Base-by-base conservation (phyloP, 2,113 vertebrate species). In the Phyllostomus hastatus region DNA sequence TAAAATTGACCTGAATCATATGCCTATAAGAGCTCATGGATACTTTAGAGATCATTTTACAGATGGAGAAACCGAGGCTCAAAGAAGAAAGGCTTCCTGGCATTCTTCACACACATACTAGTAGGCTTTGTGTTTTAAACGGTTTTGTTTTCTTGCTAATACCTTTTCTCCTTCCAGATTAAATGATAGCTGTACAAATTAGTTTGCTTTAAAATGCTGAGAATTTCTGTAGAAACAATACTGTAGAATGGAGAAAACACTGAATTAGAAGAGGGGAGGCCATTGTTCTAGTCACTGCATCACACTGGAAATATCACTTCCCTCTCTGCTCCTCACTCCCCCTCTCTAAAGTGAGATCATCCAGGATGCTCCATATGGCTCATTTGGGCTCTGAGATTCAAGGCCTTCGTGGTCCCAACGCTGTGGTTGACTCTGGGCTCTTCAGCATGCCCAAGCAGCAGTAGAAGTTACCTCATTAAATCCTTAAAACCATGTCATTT, bases 31-130 rank as follows among this genome's bases (percentile, higher is more conserved):
- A 80, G 11, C 41, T 35, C 11, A 33, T 5, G 81, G 19, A 50
- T 64, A 33, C 15, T 69, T 87, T 81, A 72, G 35, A 88, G 57
- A 38, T 35, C 28, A 14, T 80, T 93, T 96, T 59, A 50, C 48
- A 88, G 57, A 7, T 57, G 67, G 35, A 33, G 78, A 94, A 67
- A 79, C 46, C 20, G n/a, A 91, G 85, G 85, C 22, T 66, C 50
- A 52, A 4, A 17, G 54, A n/a, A 87, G 22, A 31, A 57, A 72
- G 11, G 0, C 26, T 43, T n/a, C n/a, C 28, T 59, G 7, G 0
- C 24, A n/a, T 59, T 64, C 38, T 70, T 89, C 61, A 46, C 17
- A 31, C 12, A 48, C 43, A 24, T 26, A 26, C 59, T 26, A 26
- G 15, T 12, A 48, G 16, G 20, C 28, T 85, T 66, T 48, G 57